Conservation (phyloP, 2,113 vertebrate genomes). For the Tamias sibiricus region DNA sequence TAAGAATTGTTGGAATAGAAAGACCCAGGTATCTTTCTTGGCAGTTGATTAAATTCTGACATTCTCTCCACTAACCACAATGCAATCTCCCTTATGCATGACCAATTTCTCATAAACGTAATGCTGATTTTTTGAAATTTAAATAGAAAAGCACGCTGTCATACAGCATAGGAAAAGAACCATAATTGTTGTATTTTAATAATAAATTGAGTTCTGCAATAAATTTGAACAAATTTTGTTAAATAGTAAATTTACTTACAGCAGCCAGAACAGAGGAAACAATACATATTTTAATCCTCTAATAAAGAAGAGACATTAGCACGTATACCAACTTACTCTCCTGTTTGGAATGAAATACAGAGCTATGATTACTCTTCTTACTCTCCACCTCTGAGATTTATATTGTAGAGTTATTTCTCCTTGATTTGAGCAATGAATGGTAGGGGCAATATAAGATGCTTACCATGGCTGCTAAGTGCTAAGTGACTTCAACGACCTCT, state of each 20-base stretch:
- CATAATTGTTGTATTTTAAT: neutral
- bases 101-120: neutral
- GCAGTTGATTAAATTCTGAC: too few species aligned
- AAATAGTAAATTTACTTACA: neutral
- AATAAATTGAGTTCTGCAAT: neutral
- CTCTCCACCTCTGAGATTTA: fast-evolving
- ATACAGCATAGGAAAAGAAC: neutral
- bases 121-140: neutral
- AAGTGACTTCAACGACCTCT: neutral
- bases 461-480: neutral
- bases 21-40: neutral
- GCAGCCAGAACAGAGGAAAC: neutral
- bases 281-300: neutral
- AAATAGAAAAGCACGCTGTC: neutral
- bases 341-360: neutral
- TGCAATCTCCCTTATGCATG: neutral
- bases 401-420: neutral
- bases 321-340: neutral
- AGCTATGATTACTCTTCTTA: neutral
- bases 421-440: neutral
- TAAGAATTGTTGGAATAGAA: neutral
- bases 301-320: neutral
- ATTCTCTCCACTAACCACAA: neutral
- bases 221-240: neutral
- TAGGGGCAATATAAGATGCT: neutral